Evolutionary conservation across 2,113 vertebrate species (phyloP).

Genomic region (Dicerorhinus sumatrensis): DNA sequence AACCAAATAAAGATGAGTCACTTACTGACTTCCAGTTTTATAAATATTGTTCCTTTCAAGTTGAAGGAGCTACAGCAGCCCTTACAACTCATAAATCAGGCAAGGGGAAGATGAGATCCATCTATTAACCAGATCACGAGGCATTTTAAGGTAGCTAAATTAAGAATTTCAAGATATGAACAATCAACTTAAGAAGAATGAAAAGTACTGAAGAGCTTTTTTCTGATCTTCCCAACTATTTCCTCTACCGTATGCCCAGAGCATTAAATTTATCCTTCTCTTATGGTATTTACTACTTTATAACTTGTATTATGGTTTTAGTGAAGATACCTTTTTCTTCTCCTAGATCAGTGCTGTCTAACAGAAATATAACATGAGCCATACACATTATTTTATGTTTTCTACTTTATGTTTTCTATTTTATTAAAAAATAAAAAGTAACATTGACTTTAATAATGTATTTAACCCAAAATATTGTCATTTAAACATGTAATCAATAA

Average conservation of each 20-base stretch:
- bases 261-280: background rate
- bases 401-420: too few species aligned
- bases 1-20: slow-evolving; percentile 60
- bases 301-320: background rate
- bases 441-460: slow-evolving; percentile 28
- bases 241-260: background rate
- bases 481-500: slow-evolving; percentile 19
- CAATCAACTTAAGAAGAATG: slow-evolving; percentile 21
- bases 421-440: background rate
- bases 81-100: background rate
- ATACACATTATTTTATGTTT: slow-evolving; percentile 18
- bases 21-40: slow-evolving; percentile 26
- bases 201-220: background rate
- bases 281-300: background rate
- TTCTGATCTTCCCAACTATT: slow-evolving; percentile 4
- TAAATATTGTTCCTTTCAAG: background rate
- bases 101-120: background rate
- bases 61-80: background rate
- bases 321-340: background rate
- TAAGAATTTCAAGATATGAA: slow-evolving; percentile 43
- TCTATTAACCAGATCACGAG: background rate
- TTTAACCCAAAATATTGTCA: background rate
- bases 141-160: slow-evolving; percentile 42
- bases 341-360: background rate
- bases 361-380: background rate